Evolutionary conservation across 2,113 vertebrate species (phyloP).

Genomic region (Andinoacara biseriatus): DNA sequence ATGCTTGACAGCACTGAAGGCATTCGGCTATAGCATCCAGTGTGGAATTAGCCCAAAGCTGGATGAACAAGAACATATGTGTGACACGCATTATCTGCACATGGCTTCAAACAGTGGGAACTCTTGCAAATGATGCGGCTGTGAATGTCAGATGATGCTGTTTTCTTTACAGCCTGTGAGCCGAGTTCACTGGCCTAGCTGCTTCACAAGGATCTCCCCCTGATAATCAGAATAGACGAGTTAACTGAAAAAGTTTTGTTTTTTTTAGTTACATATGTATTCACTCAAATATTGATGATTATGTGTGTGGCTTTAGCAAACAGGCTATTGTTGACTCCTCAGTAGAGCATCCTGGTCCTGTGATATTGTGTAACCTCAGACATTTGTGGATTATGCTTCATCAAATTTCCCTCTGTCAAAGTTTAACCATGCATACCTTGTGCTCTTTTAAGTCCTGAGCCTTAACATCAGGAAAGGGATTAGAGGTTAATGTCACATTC

Average conservation of each 20-base stretch:
- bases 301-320: neutral
- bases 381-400: conserved; percentile 50
- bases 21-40: conserved; percentile 13
- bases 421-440: conserved; percentile 25
- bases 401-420: conserved; percentile 37
- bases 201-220: neutral
- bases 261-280: neutral
- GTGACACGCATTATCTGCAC: conserved; percentile 46
- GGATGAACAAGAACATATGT: conserved; percentile 34
- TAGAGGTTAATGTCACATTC: conserved; percentile 30
- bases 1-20: conserved; percentile 34
- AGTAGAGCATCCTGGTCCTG: conserved; percentile 22
- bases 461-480: conserved; percentile 54
- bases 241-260: neutral
- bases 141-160: conserved; percentile 59
- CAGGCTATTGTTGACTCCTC: neutral
- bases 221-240: neutral
- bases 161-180: conserved; percentile 33
- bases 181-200: neutral
- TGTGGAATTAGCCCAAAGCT: conserved; percentile 46
- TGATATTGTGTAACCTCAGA: conserved; percentile 27
- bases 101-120: conserved; percentile 35
- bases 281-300: neutral
- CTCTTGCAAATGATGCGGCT: conserved; percentile 30
- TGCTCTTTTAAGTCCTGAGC: conserved; percentile 14